Evolutionary conservation across 2,888 invertebrate species (phyloP), one percentile per base, ranked within the genome.

Genomic region (Zaprionus bogoriensis): DNA sequence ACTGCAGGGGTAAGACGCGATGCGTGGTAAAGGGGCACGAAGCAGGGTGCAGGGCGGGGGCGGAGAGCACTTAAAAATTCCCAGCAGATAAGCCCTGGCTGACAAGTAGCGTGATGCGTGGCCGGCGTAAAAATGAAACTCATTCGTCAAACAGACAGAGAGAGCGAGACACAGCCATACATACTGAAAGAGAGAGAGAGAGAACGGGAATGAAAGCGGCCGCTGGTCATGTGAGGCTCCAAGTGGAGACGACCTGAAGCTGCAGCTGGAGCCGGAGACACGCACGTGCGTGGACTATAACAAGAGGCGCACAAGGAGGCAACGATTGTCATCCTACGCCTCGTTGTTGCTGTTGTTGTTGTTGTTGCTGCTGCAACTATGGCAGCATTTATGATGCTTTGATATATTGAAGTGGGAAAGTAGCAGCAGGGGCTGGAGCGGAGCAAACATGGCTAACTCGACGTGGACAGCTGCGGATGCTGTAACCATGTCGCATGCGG

Each of bases 351-450:
- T 45, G 54, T 32, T 70, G 36, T 28, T 47, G 50, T n/a, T 60
- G 41, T 30, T 51, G 7, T 38, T 58, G 47, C 28, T 65, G 76
- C 38, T 55, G 68, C 67, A 63, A 66, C 71, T 64, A 71, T 84
- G 63, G 64, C 78, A 73, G 83, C 86, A 74, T 84, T 84, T 77
- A 72, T 81, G 85, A 72, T 84, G 82, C 82, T 78, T 81, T 79
- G 78, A 79, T 84, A 78, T 77, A 79, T 84, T 85, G 75, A 77
- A 83, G 81, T 83, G 81, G 74, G 14, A 70, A 69, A 61, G 51
- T 69, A 62, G 59, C 14, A 14, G 32, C 12, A 2, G 2, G 36
- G 42, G 25, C 51, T 51, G 51, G 14, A 7, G 32, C 12, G 10
- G 14, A 58, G 27, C n/a, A n/a, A 58, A 58, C 51, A 58, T 36